Evolutionary conservation across 92 coral and sea anemone genomes (phyloP).

Genomic region (Muricea muricata): DNA sequence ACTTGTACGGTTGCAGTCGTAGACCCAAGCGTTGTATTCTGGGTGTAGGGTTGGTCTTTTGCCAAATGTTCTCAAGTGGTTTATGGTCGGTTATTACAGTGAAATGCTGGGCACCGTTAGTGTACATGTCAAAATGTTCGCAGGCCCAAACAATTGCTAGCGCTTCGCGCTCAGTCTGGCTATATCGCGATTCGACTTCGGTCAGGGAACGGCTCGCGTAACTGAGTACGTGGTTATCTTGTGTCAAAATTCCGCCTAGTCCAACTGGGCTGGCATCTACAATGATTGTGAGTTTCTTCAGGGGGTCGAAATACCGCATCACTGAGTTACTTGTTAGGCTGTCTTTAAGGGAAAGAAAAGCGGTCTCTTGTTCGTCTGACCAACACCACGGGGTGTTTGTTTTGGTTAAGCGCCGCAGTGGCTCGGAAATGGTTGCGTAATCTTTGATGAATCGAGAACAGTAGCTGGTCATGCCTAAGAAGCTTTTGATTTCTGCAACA

Average conservation of each 20-base stretch:
- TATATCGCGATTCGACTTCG: neutral
- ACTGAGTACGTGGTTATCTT: neutral
- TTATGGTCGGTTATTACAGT: conserved; percentile 23
- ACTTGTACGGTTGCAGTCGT: conserved; percentile 2
- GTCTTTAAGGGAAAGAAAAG: neutral
- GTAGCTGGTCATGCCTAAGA: conserved; percentile 23
- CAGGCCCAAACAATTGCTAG: conserved; percentile 8
- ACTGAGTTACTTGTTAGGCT: neutral
- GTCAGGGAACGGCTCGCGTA: neutral
- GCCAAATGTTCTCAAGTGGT: conserved; percentile 3
- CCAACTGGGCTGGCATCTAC: conserved; percentile 13
- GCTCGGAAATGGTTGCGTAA: conserved; percentile 23
- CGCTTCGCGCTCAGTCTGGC: conserved; percentile 20
- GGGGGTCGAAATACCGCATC: neutral
- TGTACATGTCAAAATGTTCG: neutral
- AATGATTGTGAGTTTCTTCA: neutral
- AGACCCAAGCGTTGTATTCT: conserved; percentile 11
- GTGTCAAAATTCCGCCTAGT: neutral
- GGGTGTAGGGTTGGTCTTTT: neutral
- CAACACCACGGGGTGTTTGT: neutral
- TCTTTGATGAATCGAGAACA: conserved; percentile 21
- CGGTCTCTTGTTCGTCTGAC: neutral
- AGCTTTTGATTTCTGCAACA: conserved; percentile 1
- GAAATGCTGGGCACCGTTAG: neutral
- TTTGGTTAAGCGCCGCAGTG: conserved; percentile 19